Conservation (phyloP, 2,113 vertebrate genomes). For the Calidris pugnax region DNA sequence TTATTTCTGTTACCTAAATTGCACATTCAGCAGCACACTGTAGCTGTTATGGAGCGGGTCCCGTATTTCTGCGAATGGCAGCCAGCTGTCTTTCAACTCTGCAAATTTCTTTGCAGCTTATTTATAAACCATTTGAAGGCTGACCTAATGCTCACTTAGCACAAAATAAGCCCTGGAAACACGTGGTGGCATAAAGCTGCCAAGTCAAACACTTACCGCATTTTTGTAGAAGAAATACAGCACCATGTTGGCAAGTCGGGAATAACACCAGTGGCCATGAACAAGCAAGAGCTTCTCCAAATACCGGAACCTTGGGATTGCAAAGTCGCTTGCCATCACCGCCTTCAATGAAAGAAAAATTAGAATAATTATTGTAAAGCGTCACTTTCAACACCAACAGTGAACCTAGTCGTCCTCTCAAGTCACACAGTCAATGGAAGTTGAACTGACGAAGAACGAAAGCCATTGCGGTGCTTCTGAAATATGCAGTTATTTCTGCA, state of each 20-base stretch:
- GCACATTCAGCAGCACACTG: slow-evolving; percentile 26
- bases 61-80: slow-evolving; percentile 56
- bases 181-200: slow-evolving; percentile 8
- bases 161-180: slow-evolving; percentile 52
- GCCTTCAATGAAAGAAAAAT: slow-evolving; percentile 78
- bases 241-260: slow-evolving; percentile 96
- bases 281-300: slow-evolving; percentile 94
- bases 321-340: slow-evolving; percentile 97
- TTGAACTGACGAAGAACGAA: not conserved
- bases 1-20: slow-evolving; percentile 57
- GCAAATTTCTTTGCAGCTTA: slow-evolving; percentile 41
- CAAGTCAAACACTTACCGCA: slow-evolving; percentile 82
- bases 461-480: not conserved
- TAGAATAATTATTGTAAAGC: not conserved
- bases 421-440: not conserved
- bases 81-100: slow-evolving; percentile 64
- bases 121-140: slow-evolving; percentile 50
- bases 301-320: slow-evolving; percentile 90
- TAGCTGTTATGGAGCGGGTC: slow-evolving; percentile 31
- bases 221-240: slow-evolving; percentile 99
- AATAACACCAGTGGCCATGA: slow-evolving; percentile 98
- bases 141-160: slow-evolving; percentile 51
- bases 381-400: not conserved
- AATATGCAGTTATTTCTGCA: not conserved
- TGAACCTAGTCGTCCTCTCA: not conserved